Conservation (phyloP, 2,888 invertebrate species). For the Lasioglossum vierecki region DNA sequence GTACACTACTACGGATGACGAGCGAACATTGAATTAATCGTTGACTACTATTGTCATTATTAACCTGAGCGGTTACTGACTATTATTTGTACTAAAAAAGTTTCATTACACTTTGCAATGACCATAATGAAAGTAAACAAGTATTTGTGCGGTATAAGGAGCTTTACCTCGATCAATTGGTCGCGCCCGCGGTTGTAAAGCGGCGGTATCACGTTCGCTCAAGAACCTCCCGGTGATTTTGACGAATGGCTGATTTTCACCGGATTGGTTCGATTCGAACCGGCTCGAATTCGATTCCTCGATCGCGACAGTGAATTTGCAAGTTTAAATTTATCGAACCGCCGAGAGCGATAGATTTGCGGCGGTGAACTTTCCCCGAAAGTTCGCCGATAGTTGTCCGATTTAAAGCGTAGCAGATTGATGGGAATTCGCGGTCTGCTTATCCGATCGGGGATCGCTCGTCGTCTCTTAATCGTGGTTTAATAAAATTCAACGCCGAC, state of each 20-base stretch:
- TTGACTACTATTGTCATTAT: neutral
- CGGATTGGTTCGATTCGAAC: neutral
- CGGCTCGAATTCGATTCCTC: neutral
- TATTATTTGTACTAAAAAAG: neutral
- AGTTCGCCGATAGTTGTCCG: slow-evolving; percentile 19
- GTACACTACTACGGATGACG: neutral
- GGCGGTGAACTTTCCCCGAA: slow-evolving; percentile 7
- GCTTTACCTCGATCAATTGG: neutral
- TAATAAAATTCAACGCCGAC: neutral
- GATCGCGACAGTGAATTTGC: slow-evolving; percentile 35
- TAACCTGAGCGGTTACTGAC: neutral
- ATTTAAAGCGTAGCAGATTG: slow-evolving; percentile 14
- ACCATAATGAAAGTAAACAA: neutral
- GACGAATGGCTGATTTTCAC: slow-evolving; percentile 23
- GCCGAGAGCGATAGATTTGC: slow-evolving; percentile 16
- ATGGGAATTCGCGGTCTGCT: slow-evolving; percentile 3
- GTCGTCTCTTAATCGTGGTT: slow-evolving; percentile 19
- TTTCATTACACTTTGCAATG: neutral
- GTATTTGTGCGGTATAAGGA: neutral
- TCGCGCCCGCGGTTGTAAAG: neutral
- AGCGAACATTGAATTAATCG: neutral
- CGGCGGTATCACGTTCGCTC: neutral
- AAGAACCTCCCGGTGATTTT: slow-evolving; percentile 1
- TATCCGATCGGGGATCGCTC: neutral
- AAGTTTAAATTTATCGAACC: slow-evolving; percentile 36